Percentiles rank a stretch among this genome's conserved stretches.
phyloP scores from a whole-genome alignment of 64 coral and sea anemone species.

The Montipora cactus region DNA sequence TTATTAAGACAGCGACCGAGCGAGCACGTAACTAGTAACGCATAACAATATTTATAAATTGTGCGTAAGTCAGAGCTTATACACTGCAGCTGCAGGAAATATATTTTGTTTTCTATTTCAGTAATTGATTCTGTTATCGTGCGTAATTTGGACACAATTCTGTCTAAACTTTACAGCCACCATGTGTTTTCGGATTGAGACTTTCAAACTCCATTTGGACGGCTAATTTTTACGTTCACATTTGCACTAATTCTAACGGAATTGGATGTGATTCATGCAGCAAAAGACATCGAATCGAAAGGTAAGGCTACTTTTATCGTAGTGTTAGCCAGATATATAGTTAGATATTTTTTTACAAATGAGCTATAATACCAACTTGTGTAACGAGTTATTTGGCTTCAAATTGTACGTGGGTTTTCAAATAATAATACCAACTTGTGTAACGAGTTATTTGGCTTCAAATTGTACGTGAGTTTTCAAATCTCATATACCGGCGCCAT shows the following conservation, averaged over 20 bases:
- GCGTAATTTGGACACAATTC: neutral
- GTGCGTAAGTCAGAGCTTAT: neutral
- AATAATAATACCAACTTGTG: neutral
- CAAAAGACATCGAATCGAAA: neutral
- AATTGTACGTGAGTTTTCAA: neutral
- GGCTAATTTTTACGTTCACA: neutral
- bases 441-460: neutral
- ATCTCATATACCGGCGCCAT: neutral
- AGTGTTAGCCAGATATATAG: neutral
- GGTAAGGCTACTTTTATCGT: neutral
- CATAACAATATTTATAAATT: neutral
- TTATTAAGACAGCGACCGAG: slow-evolving; percentile 2
- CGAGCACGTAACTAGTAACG: neutral
- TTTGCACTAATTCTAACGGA: neutral
- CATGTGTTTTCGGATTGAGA: neutral
- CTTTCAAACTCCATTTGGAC: neutral
- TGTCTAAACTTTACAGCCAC: neutral
- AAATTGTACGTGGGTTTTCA: neutral
- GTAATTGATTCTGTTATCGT: neutral
- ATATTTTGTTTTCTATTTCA: slow-evolving; percentile 28
- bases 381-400: neutral
- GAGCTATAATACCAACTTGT: neutral
- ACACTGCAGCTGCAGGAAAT: neutral
- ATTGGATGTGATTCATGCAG: neutral
- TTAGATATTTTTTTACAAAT: no score